Evolutionary conservation across 2,888 invertebrate genomes (phyloP).

Genomic region (Sphaerophoria taeniata): DNA sequence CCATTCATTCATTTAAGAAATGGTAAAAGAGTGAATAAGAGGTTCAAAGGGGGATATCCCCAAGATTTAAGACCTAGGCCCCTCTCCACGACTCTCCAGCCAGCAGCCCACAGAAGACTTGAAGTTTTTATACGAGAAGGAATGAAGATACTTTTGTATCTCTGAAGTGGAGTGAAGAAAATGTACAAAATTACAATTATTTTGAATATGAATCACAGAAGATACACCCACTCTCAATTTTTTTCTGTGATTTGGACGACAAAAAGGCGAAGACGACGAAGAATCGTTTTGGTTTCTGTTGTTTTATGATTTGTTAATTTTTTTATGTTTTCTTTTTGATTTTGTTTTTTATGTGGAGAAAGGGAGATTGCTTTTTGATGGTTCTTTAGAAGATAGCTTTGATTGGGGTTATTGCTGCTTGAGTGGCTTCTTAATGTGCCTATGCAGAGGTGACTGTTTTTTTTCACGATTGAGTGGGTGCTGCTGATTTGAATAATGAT

Average conservation of each 20-base stretch:
- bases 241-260: not conserved
- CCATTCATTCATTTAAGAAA: constrained; percentile 68
- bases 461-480: constrained; percentile 43
- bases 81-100: not conserved
- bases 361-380: constrained; percentile 47
- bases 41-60: not conserved
- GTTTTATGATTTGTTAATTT: constrained; percentile 38
- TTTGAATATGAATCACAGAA: constrained; percentile 68
- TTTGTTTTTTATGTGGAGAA: constrained; percentile 20
- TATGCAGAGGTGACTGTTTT: constrained; percentile 15
- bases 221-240: constrained; percentile 55
- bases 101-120: constrained; percentile 30
- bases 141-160: constrained; percentile 41
- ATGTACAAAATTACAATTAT: constrained; percentile 41
- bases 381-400: constrained; percentile 38
- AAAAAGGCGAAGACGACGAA: constrained; percentile 1
- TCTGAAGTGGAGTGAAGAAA: constrained; percentile 30
- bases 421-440: constrained; percentile 48
- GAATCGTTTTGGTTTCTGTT: constrained; percentile 18
- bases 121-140: constrained; percentile 57
- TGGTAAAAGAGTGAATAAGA: not conserved
- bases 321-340: constrained; percentile 10
- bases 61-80: constrained; percentile 21
- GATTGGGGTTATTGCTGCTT: constrained; percentile 56
- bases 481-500: constrained; percentile 38